Percentiles rank a stretch among this genome's conserved stretches.
phyloP scores from a whole-genome alignment of 1,140 invertebrate genomes.

The Caerostris darwini region DNA sequence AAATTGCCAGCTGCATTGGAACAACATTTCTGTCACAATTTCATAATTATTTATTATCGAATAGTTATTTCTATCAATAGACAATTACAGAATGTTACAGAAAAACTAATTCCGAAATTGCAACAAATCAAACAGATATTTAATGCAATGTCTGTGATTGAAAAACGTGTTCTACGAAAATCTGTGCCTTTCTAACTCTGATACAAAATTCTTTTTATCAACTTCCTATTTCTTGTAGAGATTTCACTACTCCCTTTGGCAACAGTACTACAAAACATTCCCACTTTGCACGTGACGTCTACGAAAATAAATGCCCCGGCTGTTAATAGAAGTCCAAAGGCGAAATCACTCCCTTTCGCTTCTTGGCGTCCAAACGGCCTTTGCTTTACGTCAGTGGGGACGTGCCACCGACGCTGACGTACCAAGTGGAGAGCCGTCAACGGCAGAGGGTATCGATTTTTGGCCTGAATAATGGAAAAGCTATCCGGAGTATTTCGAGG shows the following conservation, averaged over 20 bases:
- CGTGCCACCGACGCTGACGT: not conserved
- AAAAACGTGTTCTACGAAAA: too few relatives aligned
- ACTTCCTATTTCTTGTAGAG: not conserved
- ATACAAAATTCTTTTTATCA: too few relatives aligned
- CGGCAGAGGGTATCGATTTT: not conserved
- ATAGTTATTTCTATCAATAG: too few relatives aligned
- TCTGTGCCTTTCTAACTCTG: too few relatives aligned
- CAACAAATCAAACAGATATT: too few relatives aligned
- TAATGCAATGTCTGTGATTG: too few relatives aligned
- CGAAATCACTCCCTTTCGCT: not conserved
- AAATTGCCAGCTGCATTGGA: too few relatives aligned
- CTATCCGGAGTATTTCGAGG: not conserved
- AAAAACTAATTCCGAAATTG: too few relatives aligned
- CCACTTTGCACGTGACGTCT: not conserved
- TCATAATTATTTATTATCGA: too few relatives aligned
- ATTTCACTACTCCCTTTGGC: not conserved
- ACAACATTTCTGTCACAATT: too few relatives aligned
- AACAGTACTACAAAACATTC: not conserved
- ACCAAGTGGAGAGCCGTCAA: not conserved
- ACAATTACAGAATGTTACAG: too few relatives aligned
- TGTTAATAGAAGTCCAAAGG: not conserved
- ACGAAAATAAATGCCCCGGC: too few relatives aligned
- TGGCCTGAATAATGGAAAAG: not conserved
- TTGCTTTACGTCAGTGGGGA: not conserved
- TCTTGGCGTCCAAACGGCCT: not conserved